Base-by-base conservation (phyloP, 2,888 invertebrate genomes). In the Protodeltote pygarga region DNA sequence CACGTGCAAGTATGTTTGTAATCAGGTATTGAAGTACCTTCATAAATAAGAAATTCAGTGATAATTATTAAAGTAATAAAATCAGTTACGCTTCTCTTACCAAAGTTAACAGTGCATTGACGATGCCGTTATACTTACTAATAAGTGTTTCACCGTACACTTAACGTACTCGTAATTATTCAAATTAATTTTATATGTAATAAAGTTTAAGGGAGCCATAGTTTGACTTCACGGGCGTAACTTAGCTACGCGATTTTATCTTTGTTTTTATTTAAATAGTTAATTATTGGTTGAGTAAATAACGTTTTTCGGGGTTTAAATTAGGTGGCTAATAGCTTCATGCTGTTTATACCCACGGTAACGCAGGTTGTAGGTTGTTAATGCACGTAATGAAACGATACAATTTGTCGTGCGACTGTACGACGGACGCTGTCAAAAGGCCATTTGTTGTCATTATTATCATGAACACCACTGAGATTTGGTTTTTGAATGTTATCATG, bases 31-130 rank as follows among this genome's bases (percentile, higher is more conserved):
- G n/a, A n/a, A n/a, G n/a, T n/a, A n/a, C n/a, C n/a, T n/a, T n/a
- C n/a, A n/a, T 38, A 31, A 10, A 28, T 14, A 5, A 44, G 54
- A 59, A 63, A 60, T 62, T 57, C 48, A 64, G 42, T 61, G 52
- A 68, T 65, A n/a, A n/a, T n/a, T n/a, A 72, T 67, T 48, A 60
- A 63, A 40, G 53, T 49, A 51, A 61, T 77, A 63, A 77, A 76
- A 76, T 78, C 67, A 65, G 72, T 75, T 71, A 68, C 67, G 69
- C 66, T 69, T 67, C 40, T 63, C 54, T 51, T 59, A 35, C 34
- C 29, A 49, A 55, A 46, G 60, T 61, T 63, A 73, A 66, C 64
- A 55, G 61, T 65, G 65, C 62, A 55, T 60, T 64, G 51, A 34
- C 49, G 44, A 45, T 58, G 38, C 71, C 65, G 68, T 77, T 74